Evolutionary conservation across 1,140 invertebrate genomes (phyloP).

Genomic region (Steinernema feltiae): DNA sequence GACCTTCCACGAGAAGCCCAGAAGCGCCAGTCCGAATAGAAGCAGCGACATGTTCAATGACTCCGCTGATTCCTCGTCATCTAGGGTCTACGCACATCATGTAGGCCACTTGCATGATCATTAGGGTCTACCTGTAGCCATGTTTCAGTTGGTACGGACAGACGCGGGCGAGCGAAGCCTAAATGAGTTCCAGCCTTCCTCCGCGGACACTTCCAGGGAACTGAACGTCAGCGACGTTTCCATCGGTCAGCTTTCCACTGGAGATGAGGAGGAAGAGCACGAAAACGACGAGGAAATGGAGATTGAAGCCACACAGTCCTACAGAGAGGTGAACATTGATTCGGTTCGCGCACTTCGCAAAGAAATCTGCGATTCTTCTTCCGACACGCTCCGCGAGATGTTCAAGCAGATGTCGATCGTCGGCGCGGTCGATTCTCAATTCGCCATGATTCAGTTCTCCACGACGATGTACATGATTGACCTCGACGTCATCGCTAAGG

Average conservation of each 20-base stretch:
- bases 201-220: background rate
- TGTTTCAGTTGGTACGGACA: background rate
- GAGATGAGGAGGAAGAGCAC: background rate
- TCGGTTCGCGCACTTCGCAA: background rate
- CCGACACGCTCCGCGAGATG: slow-evolving; percentile 17
- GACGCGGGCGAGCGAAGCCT: background rate
- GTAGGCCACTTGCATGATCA: background rate
- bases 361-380: background rate
- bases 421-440: slow-evolving; percentile 16
- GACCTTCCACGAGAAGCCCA: background rate
- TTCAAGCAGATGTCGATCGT: slow-evolving; percentile 25
- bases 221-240: background rate
- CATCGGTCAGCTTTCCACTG: slow-evolving; percentile 15
- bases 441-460: slow-evolving; percentile 11
- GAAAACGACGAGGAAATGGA: background rate
- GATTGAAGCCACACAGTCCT: slow-evolving; percentile 10
- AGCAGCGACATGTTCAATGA: background rate
- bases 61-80: background rate
- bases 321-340: slow-evolving; percentile 15
- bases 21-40: background rate
- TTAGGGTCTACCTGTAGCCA: background rate
- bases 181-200: background rate
- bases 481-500: slow-evolving; percentile 10
- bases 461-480: slow-evolving; percentile 19
- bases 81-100: background rate